Percentiles rank a stretch among this genome's conserved stretches.
Evolutionary conservation across 2,113 vertebrate species (phyloP).

Genomic region (Epinephelus moara): DNA sequence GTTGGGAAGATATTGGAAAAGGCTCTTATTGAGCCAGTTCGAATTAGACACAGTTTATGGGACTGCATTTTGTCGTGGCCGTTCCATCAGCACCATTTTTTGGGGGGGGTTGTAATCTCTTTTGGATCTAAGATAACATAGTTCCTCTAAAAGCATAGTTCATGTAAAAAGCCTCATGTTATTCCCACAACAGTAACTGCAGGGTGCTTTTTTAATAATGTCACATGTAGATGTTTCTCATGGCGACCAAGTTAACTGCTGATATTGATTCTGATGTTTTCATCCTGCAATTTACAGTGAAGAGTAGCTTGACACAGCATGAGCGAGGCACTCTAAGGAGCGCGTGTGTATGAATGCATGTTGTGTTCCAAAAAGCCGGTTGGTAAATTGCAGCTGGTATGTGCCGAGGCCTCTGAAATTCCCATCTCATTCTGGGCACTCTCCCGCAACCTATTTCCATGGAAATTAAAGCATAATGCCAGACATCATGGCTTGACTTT

Average conservation of each 20-base stretch:
- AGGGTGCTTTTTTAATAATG: constrained; percentile 27
- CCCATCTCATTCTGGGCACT: constrained; percentile 53
- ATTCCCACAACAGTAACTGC: constrained; percentile 19
- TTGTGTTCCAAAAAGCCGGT: constrained; percentile 19
- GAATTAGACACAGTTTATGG: constrained; percentile 67
- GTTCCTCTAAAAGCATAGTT: background rate
- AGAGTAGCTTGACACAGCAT: constrained; percentile 10
- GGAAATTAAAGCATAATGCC: constrained; percentile 66
- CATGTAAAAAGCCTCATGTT: background rate
- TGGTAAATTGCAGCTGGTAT: constrained; percentile 53
- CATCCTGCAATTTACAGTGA: background rate
- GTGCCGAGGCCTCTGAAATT: constrained; percentile 43
- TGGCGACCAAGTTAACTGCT: background rate
- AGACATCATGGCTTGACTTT: constrained; percentile 46
- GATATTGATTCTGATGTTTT: background rate
- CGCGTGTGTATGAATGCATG: constrained; percentile 16
- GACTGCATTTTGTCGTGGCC: constrained; percentile 48
- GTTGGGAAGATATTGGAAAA: constrained; percentile 73
- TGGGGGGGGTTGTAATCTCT: background rate
- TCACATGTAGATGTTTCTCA: constrained; percentile 6
- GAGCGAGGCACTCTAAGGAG: background rate
- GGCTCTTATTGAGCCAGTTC: constrained; percentile 60
- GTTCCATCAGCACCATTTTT: constrained; percentile 33
- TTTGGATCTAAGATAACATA: constrained; percentile 22
- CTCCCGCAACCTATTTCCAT: constrained; percentile 67